A percentile compares a stretch with the other conserved stretches of the same genome.
These are phyloP conservation scores for Buphagus erythrorhynchus DNA, from an alignment of 2,797 vertebrate species.

Conservation along the genomic window DNA sequence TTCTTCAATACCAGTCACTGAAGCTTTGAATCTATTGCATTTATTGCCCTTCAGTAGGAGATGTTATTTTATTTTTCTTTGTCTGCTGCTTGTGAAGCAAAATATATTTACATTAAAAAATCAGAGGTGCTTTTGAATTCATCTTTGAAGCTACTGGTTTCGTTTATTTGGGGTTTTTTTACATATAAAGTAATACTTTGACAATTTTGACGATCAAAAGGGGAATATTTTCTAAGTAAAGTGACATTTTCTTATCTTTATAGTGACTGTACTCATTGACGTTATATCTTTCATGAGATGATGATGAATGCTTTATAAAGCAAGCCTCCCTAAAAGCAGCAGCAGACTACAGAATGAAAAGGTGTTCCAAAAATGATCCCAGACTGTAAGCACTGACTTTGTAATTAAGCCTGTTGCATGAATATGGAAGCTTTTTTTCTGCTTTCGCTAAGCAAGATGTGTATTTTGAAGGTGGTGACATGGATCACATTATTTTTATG, in stretches of 20 bases:
- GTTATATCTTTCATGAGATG: neutral
- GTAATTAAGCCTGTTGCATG: neutral
- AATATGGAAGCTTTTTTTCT: neutral
- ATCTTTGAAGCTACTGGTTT: neutral
- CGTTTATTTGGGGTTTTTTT: neutral
- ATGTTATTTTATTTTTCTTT: neutral
- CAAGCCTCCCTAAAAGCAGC: conserved; percentile 1
- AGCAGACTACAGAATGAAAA: neutral
- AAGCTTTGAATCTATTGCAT: neutral
- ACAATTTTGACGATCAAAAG: neutral
- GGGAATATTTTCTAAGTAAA: neutral
- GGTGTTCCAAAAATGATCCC: neutral
- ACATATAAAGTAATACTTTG: neutral
- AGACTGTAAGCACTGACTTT: neutral
- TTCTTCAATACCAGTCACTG: neutral
- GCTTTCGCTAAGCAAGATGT: neutral
- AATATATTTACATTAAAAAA: neutral
- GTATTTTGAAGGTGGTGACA: neutral
- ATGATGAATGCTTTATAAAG: neutral
- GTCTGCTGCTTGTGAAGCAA: neutral
- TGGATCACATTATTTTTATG: neutral
- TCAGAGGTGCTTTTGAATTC: neutral
- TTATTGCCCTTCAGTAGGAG: neutral
- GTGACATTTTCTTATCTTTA: neutral
- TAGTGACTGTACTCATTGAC: neutral